These are phyloP conservation scores for Pteruthius melanotis DNA, from an alignment of 2,113 vertebrate species.

Conservation along the genomic window DNA sequence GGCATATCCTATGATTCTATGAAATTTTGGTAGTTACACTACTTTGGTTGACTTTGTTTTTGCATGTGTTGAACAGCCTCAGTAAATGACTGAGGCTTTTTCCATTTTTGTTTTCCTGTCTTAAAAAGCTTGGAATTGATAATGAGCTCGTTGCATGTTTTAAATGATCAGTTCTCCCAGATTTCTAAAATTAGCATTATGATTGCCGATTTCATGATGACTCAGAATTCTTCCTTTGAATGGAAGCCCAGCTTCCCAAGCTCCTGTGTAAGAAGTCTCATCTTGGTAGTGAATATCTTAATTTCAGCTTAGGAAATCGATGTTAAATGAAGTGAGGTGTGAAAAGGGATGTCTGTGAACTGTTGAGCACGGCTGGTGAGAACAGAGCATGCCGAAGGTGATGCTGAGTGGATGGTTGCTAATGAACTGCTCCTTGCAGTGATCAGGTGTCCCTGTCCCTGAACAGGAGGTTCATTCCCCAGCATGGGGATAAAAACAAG, in stretches of 20 bases:
- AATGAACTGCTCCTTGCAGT: accelerated
- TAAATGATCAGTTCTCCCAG: not conserved
- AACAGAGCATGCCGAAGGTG: not conserved
- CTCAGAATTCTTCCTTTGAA: constrained; percentile 15
- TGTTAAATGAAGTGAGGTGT: not conserved
- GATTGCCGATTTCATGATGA: not conserved
- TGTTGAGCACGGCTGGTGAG: not conserved
- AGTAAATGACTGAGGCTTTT: not conserved
- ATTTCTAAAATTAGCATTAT: not conserved
- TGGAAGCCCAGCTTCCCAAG: not conserved
- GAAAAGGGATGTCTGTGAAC: not conserved
- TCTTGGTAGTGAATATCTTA: not conserved
- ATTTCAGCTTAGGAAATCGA: not conserved
- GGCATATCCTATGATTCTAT: not conserved
- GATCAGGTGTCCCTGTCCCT: not conserved
- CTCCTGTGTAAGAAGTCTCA: not conserved
- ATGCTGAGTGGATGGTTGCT: not conserved
- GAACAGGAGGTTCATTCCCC: not conserved
- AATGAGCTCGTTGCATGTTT: not conserved
- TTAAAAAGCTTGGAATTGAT: not conserved
- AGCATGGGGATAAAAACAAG: not conserved
- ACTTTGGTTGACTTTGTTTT: not conserved
- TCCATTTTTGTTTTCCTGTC: not conserved
- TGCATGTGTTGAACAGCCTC: not conserved
- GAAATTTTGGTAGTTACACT: not conserved